Evolutionary conservation across 1,140 invertebrate genomes (phyloP).

Genomic region (Reticulitermes speratus): DNA sequence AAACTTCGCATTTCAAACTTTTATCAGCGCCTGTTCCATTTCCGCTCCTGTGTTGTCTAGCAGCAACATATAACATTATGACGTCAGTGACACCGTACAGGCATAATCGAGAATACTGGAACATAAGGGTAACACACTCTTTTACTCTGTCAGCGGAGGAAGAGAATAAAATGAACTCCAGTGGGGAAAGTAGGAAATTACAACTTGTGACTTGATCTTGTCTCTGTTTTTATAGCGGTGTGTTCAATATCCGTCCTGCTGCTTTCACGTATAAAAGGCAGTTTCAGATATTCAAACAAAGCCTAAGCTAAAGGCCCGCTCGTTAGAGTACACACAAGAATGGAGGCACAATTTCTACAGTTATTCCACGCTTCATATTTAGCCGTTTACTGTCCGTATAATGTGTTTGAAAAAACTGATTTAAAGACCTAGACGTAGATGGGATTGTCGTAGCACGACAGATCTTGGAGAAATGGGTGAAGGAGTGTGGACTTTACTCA

Average conservation of each 20-base stretch:
- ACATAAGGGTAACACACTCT: neutral
- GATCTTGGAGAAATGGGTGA: no score
- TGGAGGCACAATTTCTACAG: no score
- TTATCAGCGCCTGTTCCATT: neutral
- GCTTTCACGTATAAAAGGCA: neutral
- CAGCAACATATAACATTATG: neutral
- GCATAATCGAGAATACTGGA: neutral
- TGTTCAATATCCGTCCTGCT: neutral
- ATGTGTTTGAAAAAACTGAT: no score
- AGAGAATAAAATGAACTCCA: neutral
- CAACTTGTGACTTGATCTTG: neutral
- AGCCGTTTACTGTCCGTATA: no score
- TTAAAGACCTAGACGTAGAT: no score
- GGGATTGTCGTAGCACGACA: no score
- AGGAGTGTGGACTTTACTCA: no score
- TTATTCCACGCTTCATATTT: no score
- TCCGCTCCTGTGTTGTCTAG: neutral
- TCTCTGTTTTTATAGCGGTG: neutral
- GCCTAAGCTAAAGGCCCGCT: no score
- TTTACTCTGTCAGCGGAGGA: neutral
- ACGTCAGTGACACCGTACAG: neutral
- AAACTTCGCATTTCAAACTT: slow-evolving; percentile 17
- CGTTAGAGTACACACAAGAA: no score
- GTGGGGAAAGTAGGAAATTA: neutral
- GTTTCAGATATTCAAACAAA: neutral